phyloP scores from a whole-genome alignment of 2,113 vertebrate species.

The Amphiprion ocellaris region DNA sequence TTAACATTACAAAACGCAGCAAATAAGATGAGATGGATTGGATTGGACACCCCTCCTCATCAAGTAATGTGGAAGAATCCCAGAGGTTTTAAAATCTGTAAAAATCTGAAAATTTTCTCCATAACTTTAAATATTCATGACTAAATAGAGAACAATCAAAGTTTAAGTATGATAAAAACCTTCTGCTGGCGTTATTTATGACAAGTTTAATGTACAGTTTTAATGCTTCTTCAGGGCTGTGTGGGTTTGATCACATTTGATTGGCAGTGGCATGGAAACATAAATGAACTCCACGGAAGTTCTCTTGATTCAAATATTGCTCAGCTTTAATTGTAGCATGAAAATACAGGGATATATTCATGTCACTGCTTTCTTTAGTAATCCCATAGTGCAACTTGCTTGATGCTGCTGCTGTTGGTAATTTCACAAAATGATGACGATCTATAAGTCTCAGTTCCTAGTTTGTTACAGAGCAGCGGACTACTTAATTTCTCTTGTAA shows the following conservation, averaged over 20 bases:
- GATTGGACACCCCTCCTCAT: neutral
- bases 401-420: too few species aligned
- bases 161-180: neutral
- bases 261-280: constrained; percentile 3
- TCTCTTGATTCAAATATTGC: neutral
- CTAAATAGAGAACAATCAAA: constrained; percentile 14
- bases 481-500: neutral
- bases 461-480: neutral
- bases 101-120: neutral
- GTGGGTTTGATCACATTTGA: constrained; percentile 3
- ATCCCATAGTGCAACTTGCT: neutral
- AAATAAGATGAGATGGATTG: constrained; percentile 34
- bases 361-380: too few species aligned
- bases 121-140: constrained; percentile 12
- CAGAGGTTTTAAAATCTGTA: neutral
- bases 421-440: too few species aligned
- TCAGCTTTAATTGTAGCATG: neutral
- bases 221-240: neutral
- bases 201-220: neutral
- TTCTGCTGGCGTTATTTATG: neutral
- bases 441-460: neutral
- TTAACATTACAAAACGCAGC: constrained; percentile 34
- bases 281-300: neutral
- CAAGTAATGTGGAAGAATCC: neutral
- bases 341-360: neutral